These are phyloP conservation scores for Dorcus parallelipipedus DNA, from an alignment of 2,888 invertebrate species.

Conservation along the genomic window DNA sequence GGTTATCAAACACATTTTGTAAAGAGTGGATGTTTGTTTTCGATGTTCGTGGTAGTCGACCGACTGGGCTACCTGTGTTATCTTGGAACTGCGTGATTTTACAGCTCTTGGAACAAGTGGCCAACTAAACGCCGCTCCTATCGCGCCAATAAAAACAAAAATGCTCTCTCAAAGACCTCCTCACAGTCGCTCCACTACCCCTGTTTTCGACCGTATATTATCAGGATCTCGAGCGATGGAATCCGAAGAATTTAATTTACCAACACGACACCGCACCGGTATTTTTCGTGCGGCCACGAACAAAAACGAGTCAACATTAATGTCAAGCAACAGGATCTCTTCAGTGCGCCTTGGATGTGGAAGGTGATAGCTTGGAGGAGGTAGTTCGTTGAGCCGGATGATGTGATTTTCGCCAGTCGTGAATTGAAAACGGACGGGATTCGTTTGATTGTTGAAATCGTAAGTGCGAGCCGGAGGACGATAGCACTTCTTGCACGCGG, in stretches of 20 bases:
- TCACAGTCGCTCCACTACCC: background rate
- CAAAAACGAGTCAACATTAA: constrained; percentile 4
- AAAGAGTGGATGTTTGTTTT: too few species aligned
- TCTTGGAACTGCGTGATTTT: too few species aligned
- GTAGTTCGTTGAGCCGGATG: background rate
- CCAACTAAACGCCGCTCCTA: too few species aligned
- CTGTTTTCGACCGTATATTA: constrained; percentile 6
- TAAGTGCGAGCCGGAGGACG: background rate
- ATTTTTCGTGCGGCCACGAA: constrained; percentile 4
- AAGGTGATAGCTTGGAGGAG: background rate
- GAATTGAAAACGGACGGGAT: background rate
- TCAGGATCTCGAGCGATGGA: constrained; percentile 4
- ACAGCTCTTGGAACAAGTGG: too few species aligned
- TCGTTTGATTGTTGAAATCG: too few species aligned
- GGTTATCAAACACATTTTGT: too few species aligned
- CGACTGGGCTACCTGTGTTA: too few species aligned
- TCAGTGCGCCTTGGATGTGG: background rate
- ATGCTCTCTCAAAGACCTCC: too few species aligned
- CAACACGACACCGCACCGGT: constrained; percentile 8
- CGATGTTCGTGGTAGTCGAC: too few species aligned
- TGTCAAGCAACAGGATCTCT: constrained; percentile 2
- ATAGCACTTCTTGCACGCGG: too few species aligned
- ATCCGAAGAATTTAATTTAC: constrained; percentile 15
- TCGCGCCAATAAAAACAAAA: too few species aligned
- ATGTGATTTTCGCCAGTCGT: background rate